Conservation (phyloP, 2,888 invertebrate species). For the Archips crataeganus region DNA sequence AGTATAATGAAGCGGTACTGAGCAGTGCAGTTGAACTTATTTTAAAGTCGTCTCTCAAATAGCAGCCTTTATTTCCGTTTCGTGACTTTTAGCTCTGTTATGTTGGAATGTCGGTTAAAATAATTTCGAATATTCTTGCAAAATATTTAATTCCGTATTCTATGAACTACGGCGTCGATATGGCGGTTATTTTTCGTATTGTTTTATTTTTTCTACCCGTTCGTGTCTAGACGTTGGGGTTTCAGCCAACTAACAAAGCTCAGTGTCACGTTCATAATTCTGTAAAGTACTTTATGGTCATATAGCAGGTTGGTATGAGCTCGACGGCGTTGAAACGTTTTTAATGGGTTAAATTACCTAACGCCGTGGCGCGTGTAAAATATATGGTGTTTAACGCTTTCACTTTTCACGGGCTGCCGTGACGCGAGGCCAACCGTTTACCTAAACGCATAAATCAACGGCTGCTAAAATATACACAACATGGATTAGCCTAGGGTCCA, state of each 20-base stretch:
- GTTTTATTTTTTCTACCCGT: constrained; percentile 42
- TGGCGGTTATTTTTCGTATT: constrained; percentile 52
- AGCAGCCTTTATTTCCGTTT: constrained; percentile 59
- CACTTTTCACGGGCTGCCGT: constrained; percentile 57
- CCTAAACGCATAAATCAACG: constrained; percentile 68
- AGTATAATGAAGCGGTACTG: too few relatives aligned
- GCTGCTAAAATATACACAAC: constrained; percentile 62
- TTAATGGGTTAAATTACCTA: constrained; percentile 45
- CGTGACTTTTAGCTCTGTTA: constrained; percentile 78
- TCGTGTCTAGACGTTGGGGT: constrained; percentile 27
- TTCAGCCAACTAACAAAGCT: constrained; percentile 11
- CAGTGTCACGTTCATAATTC: constrained; percentile 5
- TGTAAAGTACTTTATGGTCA: constrained; percentile 4
- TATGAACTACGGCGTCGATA: constrained; percentile 61
- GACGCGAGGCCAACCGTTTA: constrained; percentile 62
- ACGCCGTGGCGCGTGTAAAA: constrained; percentile 57
- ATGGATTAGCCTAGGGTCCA: constrained; percentile 58
- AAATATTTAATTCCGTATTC: constrained; percentile 70
- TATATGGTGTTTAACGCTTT: constrained; percentile 50
- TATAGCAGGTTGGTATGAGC: constrained; percentile 2
- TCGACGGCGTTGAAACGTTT: constrained; percentile 21
- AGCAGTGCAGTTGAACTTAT: background rate
- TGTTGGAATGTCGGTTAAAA: constrained; percentile 74
- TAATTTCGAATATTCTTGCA: constrained; percentile 77
- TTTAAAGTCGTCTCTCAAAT: constrained; percentile 46